Evolutionary conservation across 2,888 invertebrate species (phyloP).

Genomic region (Stenodera caucasica): DNA sequence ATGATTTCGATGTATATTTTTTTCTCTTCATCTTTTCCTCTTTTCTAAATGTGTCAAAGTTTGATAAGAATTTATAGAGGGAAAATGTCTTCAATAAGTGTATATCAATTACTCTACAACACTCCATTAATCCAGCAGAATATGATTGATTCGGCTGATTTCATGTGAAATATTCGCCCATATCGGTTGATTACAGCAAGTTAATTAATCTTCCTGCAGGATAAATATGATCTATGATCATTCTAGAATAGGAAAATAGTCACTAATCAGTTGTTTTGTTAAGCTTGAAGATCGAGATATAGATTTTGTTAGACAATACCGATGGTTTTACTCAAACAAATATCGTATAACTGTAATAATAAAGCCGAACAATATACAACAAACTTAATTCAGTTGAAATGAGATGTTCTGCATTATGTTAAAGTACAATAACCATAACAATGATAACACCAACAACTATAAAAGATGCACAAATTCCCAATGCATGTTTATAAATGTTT

Average conservation of each 20-base stretch:
- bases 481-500: no score
- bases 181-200: not conserved
- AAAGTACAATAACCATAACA: not conserved
- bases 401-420: not conserved
- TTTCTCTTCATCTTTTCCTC: not conserved
- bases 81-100: not conserved
- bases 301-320: no score
- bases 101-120: not conserved
- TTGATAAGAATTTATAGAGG: not conserved
- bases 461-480: no score
- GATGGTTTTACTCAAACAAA: no score
- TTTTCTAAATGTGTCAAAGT: not conserved
- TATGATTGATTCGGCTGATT: not conserved
- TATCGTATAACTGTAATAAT: no score
- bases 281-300: no score
- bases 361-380: no score
- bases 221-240: no score
- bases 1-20: not conserved
- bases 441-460: no score
- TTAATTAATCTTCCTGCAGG: not conserved
- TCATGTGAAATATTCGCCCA: not conserved
- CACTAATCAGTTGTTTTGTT: no score
- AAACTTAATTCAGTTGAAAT: not conserved
- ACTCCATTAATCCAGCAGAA: not conserved
- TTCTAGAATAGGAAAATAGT: no score